These are phyloP conservation scores for Mythimna impura DNA, from an alignment of 2,888 invertebrate species.

Conservation along the genomic window DNA sequence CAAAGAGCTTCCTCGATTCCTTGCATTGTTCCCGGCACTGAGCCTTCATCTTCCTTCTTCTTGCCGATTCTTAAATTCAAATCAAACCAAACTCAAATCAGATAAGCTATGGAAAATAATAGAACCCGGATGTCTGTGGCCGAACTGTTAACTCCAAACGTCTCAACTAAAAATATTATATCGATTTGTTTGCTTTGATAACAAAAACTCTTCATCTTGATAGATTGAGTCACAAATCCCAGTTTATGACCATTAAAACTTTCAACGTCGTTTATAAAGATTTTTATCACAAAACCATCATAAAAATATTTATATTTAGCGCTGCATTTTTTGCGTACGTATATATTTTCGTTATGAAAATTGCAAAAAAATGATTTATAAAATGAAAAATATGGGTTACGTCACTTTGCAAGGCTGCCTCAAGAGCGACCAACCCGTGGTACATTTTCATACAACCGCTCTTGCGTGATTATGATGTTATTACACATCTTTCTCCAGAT, in stretches of 20 bases:
- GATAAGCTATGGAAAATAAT: background rate
- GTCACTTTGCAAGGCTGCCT: background rate
- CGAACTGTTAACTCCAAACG: background rate
- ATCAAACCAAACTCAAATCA: background rate
- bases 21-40: too few species aligned
- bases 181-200: constrained; percentile 13
- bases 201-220: constrained; percentile 11
- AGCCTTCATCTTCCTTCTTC: too few species aligned
- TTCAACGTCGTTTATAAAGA: constrained; percentile 12
- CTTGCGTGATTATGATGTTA: too few species aligned
- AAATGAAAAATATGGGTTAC: constrained; percentile 4
- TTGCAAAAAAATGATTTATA: too few species aligned
- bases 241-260: constrained; percentile 24
- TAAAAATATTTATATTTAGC: background rate
- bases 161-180: constrained; percentile 10
- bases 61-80: too few species aligned
- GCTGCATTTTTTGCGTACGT: background rate
- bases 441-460: too few species aligned
- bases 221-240: constrained; percentile 12
- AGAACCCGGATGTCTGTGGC: background rate
- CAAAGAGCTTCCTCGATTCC: too few species aligned
- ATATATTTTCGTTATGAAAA: background rate
- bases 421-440: background rate
- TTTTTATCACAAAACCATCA: constrained; percentile 2
- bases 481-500: too few species aligned